phyloP scores from a whole-genome alignment of 2,888 invertebrate genomes.

The Phanerotoma sp. region DNA sequence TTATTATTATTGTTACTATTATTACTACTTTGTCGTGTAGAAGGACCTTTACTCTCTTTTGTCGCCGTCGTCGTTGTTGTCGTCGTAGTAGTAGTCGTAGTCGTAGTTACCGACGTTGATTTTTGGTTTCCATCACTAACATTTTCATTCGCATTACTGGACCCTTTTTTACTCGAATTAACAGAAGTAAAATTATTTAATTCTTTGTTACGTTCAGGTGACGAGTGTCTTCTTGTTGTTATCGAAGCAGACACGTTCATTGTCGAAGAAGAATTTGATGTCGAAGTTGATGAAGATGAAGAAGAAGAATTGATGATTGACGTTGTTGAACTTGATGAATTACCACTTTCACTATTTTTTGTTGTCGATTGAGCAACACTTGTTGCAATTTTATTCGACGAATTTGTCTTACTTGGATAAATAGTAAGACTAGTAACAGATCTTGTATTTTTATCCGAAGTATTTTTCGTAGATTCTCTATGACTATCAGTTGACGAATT shows the following conservation, averaged over 20 bases:
- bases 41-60: neutral
- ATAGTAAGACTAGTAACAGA: neutral
- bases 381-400: conserved; percentile 8
- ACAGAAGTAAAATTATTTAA: neutral
- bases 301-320: conserved; percentile 1
- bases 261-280: too few species aligned
- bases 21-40: neutral
- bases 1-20: neutral
- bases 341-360: neutral
- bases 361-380: neutral
- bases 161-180: neutral
- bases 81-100: neutral
- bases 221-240: conserved; percentile 3
- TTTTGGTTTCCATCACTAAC: conserved; percentile 4
- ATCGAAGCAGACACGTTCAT: conserved; percentile 17
- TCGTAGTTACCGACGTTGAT: neutral
- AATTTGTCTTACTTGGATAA: conserved; percentile 19
- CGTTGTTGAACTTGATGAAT: neutral
- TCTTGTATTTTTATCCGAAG: conserved; percentile 16
- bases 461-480: conserved; percentile 27
- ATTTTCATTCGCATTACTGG: neutral
- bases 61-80: neutral
- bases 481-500: conserved; percentile 18
- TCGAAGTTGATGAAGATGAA: conserved; percentile 3
- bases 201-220: conserved; percentile 15